Percentiles rank a stretch among this genome's conserved stretches.
Conservation (phyloP, 92 coral and sea anemone species). For the Porites rus region DNA sequence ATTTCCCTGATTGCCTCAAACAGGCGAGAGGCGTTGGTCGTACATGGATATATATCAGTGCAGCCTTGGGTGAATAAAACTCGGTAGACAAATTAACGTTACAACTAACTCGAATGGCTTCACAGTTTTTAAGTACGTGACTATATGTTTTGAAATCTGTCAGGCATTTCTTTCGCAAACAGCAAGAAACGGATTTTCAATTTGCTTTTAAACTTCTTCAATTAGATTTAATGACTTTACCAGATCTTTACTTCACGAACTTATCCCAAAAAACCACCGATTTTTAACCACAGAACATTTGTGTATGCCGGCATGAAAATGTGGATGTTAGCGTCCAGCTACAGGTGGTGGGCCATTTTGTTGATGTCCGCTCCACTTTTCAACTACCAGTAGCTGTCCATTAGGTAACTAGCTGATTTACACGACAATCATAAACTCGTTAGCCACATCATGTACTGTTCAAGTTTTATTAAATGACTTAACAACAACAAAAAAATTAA, state of each 20-base stretch:
- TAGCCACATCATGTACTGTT: slow-evolving; percentile 8
- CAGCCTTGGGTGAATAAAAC: not conserved
- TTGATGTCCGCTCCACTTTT: not conserved
- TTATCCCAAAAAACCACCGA: not conserved
- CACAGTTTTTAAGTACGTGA: not conserved
- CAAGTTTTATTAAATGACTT: not conserved
- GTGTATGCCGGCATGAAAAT: too few relatives aligned
- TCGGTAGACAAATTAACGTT: slow-evolving; percentile 8
- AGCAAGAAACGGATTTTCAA: slow-evolving; percentile 7
- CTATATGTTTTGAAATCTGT: not conserved
- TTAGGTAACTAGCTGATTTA: slow-evolving; percentile 1
- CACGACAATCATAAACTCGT: slow-evolving; percentile 10
- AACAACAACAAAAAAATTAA: not conserved
- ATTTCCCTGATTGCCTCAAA: too few relatives aligned
- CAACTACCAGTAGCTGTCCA: not conserved
- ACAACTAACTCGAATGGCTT: not conserved
- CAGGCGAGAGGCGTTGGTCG: too few relatives aligned
- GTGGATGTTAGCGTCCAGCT: too few relatives aligned
- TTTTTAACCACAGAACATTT: not conserved
- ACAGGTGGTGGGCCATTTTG: not conserved
- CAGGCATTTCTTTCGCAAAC: slow-evolving; percentile 1
- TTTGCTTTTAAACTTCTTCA: slow-evolving; percentile 2
- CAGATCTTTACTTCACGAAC: not conserved
- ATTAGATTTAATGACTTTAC: slow-evolving; percentile 1
- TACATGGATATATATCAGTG: not conserved